Evolutionary conservation across 2,888 invertebrate species (phyloP), one percentile per base, ranked within the genome.

Genomic region (Erebia palarica): DNA sequence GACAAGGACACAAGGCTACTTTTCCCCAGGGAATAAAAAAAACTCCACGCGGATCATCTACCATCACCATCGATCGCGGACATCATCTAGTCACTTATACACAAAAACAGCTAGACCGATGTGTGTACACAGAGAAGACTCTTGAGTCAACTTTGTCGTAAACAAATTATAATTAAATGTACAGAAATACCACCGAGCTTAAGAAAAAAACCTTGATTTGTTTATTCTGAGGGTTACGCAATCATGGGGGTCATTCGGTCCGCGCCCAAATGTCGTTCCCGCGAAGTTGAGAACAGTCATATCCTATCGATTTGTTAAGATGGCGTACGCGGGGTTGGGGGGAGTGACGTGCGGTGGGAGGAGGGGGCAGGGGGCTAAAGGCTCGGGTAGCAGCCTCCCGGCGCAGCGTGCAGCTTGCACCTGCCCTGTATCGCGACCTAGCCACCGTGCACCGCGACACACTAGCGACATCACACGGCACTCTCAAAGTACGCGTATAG

Each of bases 281-380:
- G 90, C 90, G 89, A 90, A 89, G 89, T 91, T 88, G 91, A 92
- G 93, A 92, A 92, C 91, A 93, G 92, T 94, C 93, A 93, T 93
- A 94, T 94, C 92, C 93, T 94, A 94, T 94, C 94, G 94, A 94
- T 94, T 94, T 93, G 94, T 94, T 93, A 94, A 94, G 94, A 94
- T 91, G 93, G 92, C 90, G 91, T 86, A 84, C 85, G 87, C 85
- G 87, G 86, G 87, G 86, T 82, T 84, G 78, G 83, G 69, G 49
- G 69, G 21, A 27, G 80, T 81, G 75, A 77, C 77, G 80, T 77
- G 82, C 75, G 80, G 77, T 79, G 81, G 82, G 79, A 82, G 79
- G 82, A 81, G 80, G 82, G 81, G 70, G 72, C 0, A 36, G 81
- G 72, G 73, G 75, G 73, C 72, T 61, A 68, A 61, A 72, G 80